A percentile compares a stretch with the other conserved stretches of the same genome.
Evolutionary conservation across 1,140 invertebrate species (phyloP).

Genomic region (Magallana gigas): DNA sequence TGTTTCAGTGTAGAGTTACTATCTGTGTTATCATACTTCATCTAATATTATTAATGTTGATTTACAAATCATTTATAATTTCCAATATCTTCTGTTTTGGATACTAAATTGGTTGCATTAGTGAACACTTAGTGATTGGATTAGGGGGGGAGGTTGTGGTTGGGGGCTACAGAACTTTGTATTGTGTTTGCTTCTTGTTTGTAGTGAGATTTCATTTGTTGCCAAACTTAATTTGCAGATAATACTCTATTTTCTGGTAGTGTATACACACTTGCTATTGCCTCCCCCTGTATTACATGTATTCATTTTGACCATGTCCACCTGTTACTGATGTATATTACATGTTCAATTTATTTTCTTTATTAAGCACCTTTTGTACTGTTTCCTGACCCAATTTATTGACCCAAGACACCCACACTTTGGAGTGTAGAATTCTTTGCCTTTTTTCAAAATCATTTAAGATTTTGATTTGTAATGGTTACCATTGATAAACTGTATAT

Average conservation of each 20-base stretch:
- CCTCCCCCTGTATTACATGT: slow-evolving; percentile 7
- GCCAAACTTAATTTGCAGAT: slow-evolving; percentile 56
- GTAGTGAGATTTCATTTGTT: slow-evolving; percentile 20
- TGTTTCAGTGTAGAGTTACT: background rate
- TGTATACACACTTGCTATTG: slow-evolving; percentile 46
- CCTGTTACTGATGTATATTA: background rate
- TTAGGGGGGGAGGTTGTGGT: background rate
- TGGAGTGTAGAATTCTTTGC: background rate
- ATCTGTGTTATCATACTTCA: background rate
- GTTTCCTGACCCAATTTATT: background rate
- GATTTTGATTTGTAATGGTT: too few species aligned
- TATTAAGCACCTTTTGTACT: background rate
- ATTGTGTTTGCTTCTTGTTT: background rate
- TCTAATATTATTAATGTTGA: slow-evolving; percentile 15
- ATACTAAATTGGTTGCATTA: slow-evolving; percentile 11
- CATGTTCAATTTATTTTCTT: background rate
- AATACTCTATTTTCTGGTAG: slow-evolving; percentile 61
- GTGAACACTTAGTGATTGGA: background rate
- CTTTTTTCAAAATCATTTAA: background rate
- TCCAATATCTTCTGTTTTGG: background rate
- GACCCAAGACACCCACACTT: background rate
- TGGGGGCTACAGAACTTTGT: background rate
- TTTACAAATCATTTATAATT: background rate
- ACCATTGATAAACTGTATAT: too few species aligned
- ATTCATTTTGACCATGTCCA: slow-evolving; percentile 29